These are phyloP conservation scores for Genyomyrus donnyi DNA, from an alignment of 2,113 vertebrate genomes.

Conservation along the genomic window DNA sequence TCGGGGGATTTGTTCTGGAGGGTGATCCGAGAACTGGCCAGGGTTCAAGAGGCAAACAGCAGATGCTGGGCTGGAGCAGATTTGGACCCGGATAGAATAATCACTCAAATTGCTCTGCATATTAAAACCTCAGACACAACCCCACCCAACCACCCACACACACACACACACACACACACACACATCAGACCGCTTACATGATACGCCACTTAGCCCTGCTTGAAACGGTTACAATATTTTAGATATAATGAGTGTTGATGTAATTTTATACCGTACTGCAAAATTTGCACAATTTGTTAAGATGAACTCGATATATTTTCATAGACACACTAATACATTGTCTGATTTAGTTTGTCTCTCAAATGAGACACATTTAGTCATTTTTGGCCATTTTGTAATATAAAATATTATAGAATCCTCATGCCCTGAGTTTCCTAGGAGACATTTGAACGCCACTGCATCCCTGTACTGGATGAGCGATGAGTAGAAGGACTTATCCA, in stretches of 20 bases:
- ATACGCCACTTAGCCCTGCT: not conserved
- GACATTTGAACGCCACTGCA: not conserved
- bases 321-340: not conserved
- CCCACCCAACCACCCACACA: not conserved
- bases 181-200: not conserved
- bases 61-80: constrained; percentile 59
- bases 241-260: not conserved
- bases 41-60: constrained; percentile 63
- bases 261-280: not conserved
- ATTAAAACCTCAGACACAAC: constrained; percentile 58
- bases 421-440: not conserved
- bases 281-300: not conserved
- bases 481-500: not conserved
- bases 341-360: not conserved
- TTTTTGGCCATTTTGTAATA: not conserved
- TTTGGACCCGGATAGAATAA: constrained; percentile 72
- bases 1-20: constrained; percentile 88
- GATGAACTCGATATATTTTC: not conserved
- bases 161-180: not conserved
- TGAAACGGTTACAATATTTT: not conserved
- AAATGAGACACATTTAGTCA: not conserved
- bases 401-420: not conserved
- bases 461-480: not conserved
- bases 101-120: constrained; percentile 75
- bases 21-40: constrained; percentile 81